Evolutionary conservation across 1,140 invertebrate species (phyloP).

Genomic region (Tetramorium simillimum): DNA sequence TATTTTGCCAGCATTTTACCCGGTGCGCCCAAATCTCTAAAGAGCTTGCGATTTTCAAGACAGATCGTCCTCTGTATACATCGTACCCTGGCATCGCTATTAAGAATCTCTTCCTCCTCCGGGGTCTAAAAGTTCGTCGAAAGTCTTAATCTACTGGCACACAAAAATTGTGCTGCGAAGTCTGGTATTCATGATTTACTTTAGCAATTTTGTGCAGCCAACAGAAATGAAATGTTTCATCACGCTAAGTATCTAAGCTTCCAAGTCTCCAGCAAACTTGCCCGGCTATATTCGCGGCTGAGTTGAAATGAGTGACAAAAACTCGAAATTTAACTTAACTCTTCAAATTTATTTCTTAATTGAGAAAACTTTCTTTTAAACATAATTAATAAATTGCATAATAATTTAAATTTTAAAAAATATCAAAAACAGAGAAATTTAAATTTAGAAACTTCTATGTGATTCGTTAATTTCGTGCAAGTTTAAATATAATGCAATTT

Average conservation of each 20-base stretch:
- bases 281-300: background rate
- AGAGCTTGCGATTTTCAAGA: slow-evolving; percentile 79
- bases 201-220: slow-evolving; percentile 16
- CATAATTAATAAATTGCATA: background rate
- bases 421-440: background rate
- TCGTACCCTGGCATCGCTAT: slow-evolving; percentile 79
- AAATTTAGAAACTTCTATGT: background rate
- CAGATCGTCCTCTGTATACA: slow-evolving; percentile 82
- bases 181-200: slow-evolving; percentile 31
- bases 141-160: slow-evolving; percentile 36
- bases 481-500: background rate
- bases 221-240: slow-evolving; percentile 32
- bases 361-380: background rate
- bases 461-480: background rate
- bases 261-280: background rate
- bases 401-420: background rate
- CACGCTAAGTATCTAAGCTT: background rate
- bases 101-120: slow-evolving; percentile 78
- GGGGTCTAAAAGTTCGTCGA: slow-evolving; percentile 71
- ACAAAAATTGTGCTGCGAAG: slow-evolving; percentile 10
- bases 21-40: slow-evolving; percentile 76
- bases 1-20: slow-evolving; percentile 80
- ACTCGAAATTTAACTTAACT: background rate
- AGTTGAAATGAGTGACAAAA: background rate
- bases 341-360: background rate